Base-by-base conservation (phyloP, 2,888 invertebrate species). In the Notodonta dromedarius region DNA sequence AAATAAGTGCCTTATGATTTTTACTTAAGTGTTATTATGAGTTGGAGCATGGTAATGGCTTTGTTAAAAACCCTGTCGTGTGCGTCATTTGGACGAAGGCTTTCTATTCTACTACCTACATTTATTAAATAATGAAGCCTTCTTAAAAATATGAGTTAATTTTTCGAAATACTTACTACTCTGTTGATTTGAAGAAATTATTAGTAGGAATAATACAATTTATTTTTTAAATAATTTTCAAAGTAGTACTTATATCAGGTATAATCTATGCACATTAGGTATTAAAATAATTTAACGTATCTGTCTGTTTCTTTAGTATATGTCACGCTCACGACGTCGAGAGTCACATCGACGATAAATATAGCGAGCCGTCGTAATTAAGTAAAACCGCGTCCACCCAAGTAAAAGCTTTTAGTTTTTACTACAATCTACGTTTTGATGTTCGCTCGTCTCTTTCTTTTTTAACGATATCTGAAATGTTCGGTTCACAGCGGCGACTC, bases 331-430 rank as follows among this genome's bases (percentile, higher is more conserved):
- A 57, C 58, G 51, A 67, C 57, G 60, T 64, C 69, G 63, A 66
- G 60, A 67, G 67, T 69, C 66, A 64, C 74, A 71, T 73, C 70
- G 69, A 39, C 66, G 65, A 74, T 80, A 76, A 78, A 82, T 65
- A 76, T 71, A 71, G 70, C 69, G 69, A 71, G 60, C 66, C 68
- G 67, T 71, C 63, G 72, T 77, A 74, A 80, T 77, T 77, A 76
- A 76, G 67, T 74, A 65, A 69, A 60, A 71, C 56, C 64, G 57
- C 57, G 65, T 61, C 64, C 58, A 71, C 64, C 61, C 57, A 63
- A 61, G 69, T 55, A 69, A 77, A 80, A 80, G 78, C 82, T 83
- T 82, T 84, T 78, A 78, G 73, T 74, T 76, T 77, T 76, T 78
- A 79, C 42, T 57, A 58, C 44, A 53, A 73, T 66, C 69, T 67